Evolutionary conservation across 2,888 invertebrate genomes (phyloP).

Genomic region (Drosophila colorata): DNA sequence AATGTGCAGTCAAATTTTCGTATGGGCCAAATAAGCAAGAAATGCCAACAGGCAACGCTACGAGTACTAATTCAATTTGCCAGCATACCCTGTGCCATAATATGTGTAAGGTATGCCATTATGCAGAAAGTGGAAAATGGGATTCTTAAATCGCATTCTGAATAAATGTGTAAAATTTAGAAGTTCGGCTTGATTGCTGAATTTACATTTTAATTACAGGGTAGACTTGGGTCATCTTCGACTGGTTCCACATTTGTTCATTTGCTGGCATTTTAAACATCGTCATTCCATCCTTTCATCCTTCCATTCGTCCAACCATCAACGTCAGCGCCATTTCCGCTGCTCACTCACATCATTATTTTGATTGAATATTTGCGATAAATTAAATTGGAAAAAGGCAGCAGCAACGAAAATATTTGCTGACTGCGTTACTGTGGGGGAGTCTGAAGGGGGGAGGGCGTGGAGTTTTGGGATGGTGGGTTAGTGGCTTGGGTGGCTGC

Average conservation of each 20-base stretch:
- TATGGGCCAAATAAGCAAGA: conserved; percentile 42
- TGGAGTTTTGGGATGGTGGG: neutral
- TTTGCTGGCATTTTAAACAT: conserved; percentile 15
- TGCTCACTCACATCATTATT: conserved; percentile 71
- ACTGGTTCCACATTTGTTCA: neutral
- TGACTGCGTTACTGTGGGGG: conserved; percentile 28
- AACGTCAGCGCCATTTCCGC: conserved; percentile 51
- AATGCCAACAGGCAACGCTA: conserved; percentile 30
- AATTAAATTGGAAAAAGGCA: conserved; percentile 77
- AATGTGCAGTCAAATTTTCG: conserved; percentile 54
- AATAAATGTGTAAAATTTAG: no score
- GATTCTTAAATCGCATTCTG: no score
- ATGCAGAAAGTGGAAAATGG: no score
- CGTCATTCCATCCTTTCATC: conserved; percentile 22
- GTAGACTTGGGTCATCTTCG: conserved; percentile 12
- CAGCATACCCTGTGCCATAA: conserved; percentile 12
- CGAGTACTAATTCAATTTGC: conserved; percentile 45
- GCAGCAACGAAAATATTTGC: conserved; percentile 63
- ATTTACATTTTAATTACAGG: conserved; percentile 12
- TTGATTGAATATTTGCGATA: conserved; percentile 81
- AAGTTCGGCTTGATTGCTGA: neutral
- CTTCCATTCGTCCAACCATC: conserved; percentile 40
- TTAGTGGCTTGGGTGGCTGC: neutral
- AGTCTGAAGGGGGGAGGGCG: neutral
- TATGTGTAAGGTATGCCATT: no score